A percentile compares a stretch with the other conserved stretches of the same genome.
phyloP scores from a whole-genome alignment of 1,140 invertebrate genomes.

The Leptinotarsa undecemlineata region DNA sequence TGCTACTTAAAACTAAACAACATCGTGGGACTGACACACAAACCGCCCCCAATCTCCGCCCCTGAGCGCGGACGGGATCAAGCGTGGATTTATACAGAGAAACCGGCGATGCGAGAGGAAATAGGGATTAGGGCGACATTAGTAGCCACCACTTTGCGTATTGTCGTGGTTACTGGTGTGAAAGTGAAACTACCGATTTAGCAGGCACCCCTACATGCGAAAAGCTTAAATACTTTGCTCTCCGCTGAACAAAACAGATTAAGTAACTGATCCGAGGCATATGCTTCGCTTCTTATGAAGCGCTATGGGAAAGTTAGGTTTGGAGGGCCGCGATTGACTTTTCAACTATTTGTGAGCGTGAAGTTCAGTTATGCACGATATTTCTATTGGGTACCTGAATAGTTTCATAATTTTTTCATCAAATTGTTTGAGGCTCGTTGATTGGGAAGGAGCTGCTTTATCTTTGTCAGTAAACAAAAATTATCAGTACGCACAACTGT shows the following conservation, averaged over 20 bases:
- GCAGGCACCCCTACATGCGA: background rate
- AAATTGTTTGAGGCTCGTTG: too few species aligned
- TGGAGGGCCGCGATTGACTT: background rate
- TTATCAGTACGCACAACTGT: too few species aligned
- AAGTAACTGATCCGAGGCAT: slow-evolving; percentile 27
- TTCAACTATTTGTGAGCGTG: background rate
- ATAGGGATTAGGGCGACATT: slow-evolving; percentile 46
- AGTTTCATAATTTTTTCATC: too few species aligned
- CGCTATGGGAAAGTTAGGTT: background rate
- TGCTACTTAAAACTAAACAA: too few species aligned
- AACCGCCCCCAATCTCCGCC: background rate
- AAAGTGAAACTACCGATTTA: slow-evolving; percentile 46
- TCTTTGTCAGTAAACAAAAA: too few species aligned
- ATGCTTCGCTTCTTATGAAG: slow-evolving; percentile 25
- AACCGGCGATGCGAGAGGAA: slow-evolving; percentile 34
- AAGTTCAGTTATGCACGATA: too few species aligned
- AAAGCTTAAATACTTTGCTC: slow-evolving; percentile 25
- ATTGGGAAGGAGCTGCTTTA: too few species aligned
- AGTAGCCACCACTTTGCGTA: slow-evolving; percentile 44
- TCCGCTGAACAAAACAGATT: slow-evolving; percentile 30
- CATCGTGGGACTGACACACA: too few species aligned
- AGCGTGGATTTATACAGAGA: background rate
- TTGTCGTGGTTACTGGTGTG: slow-evolving; percentile 49
- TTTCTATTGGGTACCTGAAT: too few species aligned
- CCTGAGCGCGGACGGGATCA: background rate